phyloP scores from a whole-genome alignment of 2,888 invertebrate genomes.

The Hypsopygia costalis region DNA sequence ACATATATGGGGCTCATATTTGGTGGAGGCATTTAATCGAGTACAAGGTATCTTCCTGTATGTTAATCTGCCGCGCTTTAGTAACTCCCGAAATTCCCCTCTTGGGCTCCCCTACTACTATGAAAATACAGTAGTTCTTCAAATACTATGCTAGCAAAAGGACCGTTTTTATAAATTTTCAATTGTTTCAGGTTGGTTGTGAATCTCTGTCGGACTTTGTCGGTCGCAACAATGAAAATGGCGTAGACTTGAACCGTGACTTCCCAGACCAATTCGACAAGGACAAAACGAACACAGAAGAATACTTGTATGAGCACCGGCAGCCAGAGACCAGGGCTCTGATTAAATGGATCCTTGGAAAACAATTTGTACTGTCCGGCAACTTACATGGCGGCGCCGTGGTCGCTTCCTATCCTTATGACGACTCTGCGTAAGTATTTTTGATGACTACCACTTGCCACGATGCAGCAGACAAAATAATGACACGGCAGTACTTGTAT shows the following conservation, averaged over 20 bases:
- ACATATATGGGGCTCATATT: no score
- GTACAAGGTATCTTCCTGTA: no score
- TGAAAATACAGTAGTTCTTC: no score
- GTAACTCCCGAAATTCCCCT: no score
- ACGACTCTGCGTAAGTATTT: slow-evolving; percentile 86
- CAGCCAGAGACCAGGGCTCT: slow-evolving; percentile 94
- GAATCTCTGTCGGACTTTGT: slow-evolving; percentile 83
- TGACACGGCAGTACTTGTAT: no score
- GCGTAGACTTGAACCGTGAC: slow-evolving; percentile 92
- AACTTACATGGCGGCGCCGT: slow-evolving; percentile 98
- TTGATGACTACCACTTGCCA: no score
- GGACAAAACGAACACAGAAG: slow-evolving; percentile 48
- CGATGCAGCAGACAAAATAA: no score
- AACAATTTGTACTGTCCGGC: slow-evolving; percentile 95
- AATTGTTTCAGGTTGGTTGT: slow-evolving; percentile 85
- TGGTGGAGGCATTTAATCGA: no score
- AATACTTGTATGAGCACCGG: slow-evolving; percentile 78
- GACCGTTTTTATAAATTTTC: no score
- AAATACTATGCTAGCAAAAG: no score
- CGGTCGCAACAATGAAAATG: slow-evolving; percentile 91
- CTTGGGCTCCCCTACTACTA: no score
- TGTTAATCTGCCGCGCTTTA: no score
- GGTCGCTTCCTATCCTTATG: slow-evolving; percentile 98
- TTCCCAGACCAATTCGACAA: slow-evolving; percentile 94
- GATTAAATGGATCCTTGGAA: slow-evolving; percentile 92